These are phyloP conservation scores for Acleris cristana DNA, from an alignment of 2,888 invertebrate species.

Conservation along the genomic window DNA sequence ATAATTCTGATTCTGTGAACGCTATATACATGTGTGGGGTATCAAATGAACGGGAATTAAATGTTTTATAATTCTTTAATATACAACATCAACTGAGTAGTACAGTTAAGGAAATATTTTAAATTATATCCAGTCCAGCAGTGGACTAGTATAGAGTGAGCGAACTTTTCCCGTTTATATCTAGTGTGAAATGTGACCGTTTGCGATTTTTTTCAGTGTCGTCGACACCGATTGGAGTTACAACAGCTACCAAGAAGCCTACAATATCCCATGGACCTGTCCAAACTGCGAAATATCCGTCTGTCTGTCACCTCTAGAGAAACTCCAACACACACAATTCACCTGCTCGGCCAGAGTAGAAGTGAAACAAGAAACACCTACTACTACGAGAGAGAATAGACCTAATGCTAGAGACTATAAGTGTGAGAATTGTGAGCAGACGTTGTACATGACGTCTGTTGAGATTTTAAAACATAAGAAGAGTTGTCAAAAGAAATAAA, in stretches of 20 bases:
- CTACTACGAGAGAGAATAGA: conserved; percentile 58
- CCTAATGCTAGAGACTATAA: conserved; percentile 86
- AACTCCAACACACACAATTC: conserved; percentile 88
- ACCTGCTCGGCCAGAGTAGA: conserved; percentile 66
- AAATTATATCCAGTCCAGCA: no score
- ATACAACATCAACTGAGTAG: no score
- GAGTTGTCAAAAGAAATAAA: conserved; percentile 76
- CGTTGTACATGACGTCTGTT: conserved; percentile 88
- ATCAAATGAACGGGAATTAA: no score
- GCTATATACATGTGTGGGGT: no score
- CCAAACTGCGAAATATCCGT: conserved; percentile 86
- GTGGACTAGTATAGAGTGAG: no score
- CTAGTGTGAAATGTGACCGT: no score
- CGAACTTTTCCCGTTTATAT: no score
- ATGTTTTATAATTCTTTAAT: no score
- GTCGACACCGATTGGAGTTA: conserved; percentile 88
- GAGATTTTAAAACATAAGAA: conserved; percentile 94
- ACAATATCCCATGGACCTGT: conserved; percentile 88
- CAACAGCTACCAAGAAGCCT: conserved; percentile 84
- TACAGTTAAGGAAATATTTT: no score
- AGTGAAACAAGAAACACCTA: conserved; percentile 57
- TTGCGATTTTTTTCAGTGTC: conserved; percentile 72
- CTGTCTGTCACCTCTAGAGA: conserved; percentile 86
- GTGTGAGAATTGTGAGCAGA: conserved; percentile 88
- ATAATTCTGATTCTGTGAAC: no score